A percentile compares a stretch with the other conserved stretches of the same genome.
Conservation (phyloP, 2,888 invertebrate species). For the Augochlorella aurata region DNA sequence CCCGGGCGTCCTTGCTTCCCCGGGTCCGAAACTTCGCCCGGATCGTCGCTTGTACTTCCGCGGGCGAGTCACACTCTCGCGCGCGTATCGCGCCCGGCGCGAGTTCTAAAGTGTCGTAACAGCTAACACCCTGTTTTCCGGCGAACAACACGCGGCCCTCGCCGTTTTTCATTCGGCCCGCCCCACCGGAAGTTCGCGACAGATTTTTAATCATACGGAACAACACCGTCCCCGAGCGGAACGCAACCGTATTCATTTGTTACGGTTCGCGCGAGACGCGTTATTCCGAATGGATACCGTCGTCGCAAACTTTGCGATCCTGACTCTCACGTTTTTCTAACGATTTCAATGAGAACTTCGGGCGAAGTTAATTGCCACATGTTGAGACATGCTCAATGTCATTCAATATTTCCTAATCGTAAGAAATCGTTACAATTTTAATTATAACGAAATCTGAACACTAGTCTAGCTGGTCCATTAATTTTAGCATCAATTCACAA, state of each 20-base stretch:
- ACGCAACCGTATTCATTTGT: slow-evolving; percentile 21
- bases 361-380: not conserved
- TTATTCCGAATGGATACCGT: not conserved
- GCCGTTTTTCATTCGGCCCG: slow-evolving; percentile 55
- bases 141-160: slow-evolving; percentile 42
- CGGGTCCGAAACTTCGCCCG: slow-evolving; percentile 65
- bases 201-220: slow-evolving; percentile 43
- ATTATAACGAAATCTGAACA: no score
- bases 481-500: no score
- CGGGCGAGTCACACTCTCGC: slow-evolving; percentile 67
- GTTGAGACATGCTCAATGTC: no score
- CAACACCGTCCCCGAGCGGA: not conserved
- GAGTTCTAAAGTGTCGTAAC: slow-evolving; percentile 68
- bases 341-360: not conserved
- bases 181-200: slow-evolving; percentile 32
- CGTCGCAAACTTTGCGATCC: not conserved
- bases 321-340: not conserved
- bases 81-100: slow-evolving; percentile 63
- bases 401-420: no score
- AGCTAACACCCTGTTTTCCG: slow-evolving; percentile 66
- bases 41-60: slow-evolving; percentile 66
- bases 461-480: no score
- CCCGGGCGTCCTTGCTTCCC: slow-evolving; percentile 55
- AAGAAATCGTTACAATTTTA: no score
- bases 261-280: not conserved